These are phyloP conservation scores for Rhynchomys soricoides DNA, from an alignment of 2,113 vertebrate genomes.

Conservation along the genomic window DNA sequence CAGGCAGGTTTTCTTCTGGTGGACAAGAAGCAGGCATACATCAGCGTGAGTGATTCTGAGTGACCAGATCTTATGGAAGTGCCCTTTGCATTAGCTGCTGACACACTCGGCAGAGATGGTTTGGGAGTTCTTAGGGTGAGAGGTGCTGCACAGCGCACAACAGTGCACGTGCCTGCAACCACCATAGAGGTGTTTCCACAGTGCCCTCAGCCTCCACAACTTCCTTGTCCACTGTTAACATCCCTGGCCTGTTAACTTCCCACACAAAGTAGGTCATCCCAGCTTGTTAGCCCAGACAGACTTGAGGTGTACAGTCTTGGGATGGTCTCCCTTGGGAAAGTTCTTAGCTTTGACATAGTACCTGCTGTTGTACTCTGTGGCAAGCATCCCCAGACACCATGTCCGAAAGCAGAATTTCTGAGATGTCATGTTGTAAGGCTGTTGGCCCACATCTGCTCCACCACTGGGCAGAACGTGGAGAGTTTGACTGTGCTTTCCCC, in stretches of 20 bases:
- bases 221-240: not conserved
- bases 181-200: not conserved
- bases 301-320: not conserved
- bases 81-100: not conserved
- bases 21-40: constrained; percentile 95
- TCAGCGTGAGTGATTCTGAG: constrained; percentile 59
- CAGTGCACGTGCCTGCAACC: not conserved
- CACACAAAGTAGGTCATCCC: not conserved
- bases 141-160: not conserved
- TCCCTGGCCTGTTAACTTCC: not conserved
- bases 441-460: no score
- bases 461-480: no score
- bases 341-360: not conserved
- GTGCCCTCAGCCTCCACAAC: no score
- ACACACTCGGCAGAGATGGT: not conserved
- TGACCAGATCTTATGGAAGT: not conserved
- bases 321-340: not conserved
- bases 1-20: constrained; percentile 96
- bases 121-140: not conserved
- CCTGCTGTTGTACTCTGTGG: not conserved
- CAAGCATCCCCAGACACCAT: not conserved
- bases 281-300: not conserved
- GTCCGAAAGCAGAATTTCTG: not conserved
- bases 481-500: no score
- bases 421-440: no score